Conservation (phyloP, 37 sponge, comb jelly and placozoan species). For the Halichondria panicea region DNA sequence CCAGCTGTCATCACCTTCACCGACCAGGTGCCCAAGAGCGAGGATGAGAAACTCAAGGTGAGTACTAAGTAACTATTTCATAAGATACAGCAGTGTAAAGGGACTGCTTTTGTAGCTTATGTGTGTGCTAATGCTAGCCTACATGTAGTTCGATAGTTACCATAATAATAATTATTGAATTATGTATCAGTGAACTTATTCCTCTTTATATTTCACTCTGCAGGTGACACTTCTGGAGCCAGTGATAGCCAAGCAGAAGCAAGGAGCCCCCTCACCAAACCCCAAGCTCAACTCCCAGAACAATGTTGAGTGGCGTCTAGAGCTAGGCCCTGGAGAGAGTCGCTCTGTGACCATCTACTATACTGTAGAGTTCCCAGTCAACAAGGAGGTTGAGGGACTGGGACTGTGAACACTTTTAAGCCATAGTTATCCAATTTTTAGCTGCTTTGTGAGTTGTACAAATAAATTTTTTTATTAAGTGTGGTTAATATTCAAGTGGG, state of each 20-base stretch:
- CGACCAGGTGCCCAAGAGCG: conserved; percentile 82
- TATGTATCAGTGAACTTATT: background rate
- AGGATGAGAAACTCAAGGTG: conserved; percentile 88
- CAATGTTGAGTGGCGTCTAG: conserved; percentile 77
- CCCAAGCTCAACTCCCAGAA: conserved; percentile 65
- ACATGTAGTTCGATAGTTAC: conserved; percentile 1
- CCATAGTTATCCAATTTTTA: no score
- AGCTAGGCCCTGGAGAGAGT: conserved; percentile 55
- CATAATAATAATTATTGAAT: background rate
- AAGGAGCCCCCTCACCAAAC: conserved; percentile 53
- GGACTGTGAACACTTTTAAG: no score
- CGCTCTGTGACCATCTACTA: conserved; percentile 62
- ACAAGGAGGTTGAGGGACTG: conserved; percentile 73
- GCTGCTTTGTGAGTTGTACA: no score
- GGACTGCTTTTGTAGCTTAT: background rate
- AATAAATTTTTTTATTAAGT: no score
- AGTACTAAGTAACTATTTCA: background rate
- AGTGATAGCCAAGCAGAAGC: conserved; percentile 57
- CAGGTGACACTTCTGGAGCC: conserved; percentile 75
- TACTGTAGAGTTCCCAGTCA: conserved; percentile 83
- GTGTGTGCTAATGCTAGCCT: background rate
- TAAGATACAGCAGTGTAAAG: background rate
- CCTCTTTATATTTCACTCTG: background rate
- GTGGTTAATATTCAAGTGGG: no score
- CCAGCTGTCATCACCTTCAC: conserved; percentile 58